phyloP scores from a whole-genome alignment of 2,113 vertebrate genomes.

The Prietella phreatophila region DNA sequence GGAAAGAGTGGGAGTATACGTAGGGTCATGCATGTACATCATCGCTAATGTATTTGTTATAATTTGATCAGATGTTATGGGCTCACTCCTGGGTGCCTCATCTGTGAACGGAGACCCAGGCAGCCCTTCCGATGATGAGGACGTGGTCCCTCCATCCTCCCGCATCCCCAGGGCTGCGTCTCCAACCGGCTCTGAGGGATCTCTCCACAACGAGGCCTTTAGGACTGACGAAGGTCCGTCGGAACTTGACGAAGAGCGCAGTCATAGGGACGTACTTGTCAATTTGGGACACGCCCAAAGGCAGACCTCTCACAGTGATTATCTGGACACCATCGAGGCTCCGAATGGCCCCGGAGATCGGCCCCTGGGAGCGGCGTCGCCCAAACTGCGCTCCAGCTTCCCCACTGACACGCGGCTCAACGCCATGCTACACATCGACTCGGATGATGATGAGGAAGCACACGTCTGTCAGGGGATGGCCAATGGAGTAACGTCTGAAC shows the following conservation, averaged over 20 bases:
- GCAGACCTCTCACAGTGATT: conserved; percentile 90
- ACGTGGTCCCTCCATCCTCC: conserved; percentile 69
- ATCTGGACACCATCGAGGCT: conserved; percentile 83
- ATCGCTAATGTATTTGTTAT: neutral
- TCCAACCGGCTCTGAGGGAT: conserved; percentile 67
- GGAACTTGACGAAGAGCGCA: conserved; percentile 55
- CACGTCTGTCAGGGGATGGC: conserved; percentile 35
- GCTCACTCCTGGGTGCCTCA: conserved; percentile 71
- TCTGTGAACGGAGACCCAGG: conserved; percentile 87
- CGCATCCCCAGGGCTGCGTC: conserved; percentile 57
- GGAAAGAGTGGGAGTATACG: neutral
- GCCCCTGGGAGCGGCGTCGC: conserved; percentile 73
- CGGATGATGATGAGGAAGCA: conserved; percentile 87
- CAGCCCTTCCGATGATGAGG: conserved; percentile 94
- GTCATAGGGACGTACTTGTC: conserved; percentile 50
- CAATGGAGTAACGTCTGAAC: conserved; percentile 17
- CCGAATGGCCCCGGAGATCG: conserved; percentile 72
- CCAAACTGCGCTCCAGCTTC: conserved; percentile 92
- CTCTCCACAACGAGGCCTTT: conserved; percentile 60
- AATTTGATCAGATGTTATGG: conserved; percentile 74
- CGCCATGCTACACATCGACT: conserved; percentile 96
- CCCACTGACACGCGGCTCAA: conserved; percentile 93
- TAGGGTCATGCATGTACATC: neutral
- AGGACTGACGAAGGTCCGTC: conserved; percentile 48
- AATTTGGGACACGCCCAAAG: conserved; percentile 68